Conservation (phyloP, 2,888 invertebrate genomes). For the Drosophila limbata region DNA sequence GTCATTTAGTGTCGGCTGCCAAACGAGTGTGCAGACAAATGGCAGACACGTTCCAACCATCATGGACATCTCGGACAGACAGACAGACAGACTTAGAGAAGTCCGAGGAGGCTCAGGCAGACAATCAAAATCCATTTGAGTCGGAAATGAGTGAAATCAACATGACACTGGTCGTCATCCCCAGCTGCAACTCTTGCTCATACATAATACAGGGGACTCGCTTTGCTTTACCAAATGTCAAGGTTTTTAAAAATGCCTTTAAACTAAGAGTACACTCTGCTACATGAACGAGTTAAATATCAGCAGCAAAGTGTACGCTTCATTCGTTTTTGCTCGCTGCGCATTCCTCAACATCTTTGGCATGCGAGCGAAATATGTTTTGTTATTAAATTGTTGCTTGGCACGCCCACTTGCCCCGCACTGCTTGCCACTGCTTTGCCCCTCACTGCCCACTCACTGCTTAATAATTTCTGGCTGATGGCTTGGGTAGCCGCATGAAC, state of each 20-base stretch:
- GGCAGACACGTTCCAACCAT: slow-evolving; percentile 75
- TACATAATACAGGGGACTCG: slow-evolving; percentile 12
- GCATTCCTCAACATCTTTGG: slow-evolving; percentile 73
- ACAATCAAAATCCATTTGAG: slow-evolving; percentile 81
- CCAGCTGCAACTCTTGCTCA: slow-evolving; percentile 15
- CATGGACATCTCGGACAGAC: slow-evolving; percentile 36
- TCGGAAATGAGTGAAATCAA: slow-evolving; percentile 78
- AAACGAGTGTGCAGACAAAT: slow-evolving; percentile 77
- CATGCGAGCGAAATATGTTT: slow-evolving; percentile 80
- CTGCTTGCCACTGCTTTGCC: neutral
- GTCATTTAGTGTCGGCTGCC: slow-evolving; percentile 68
- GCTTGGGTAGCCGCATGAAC: slow-evolving; percentile 48
- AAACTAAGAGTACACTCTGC: slow-evolving; percentile 48
- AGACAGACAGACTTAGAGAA: neutral
- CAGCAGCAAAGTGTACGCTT: slow-evolving; percentile 13
- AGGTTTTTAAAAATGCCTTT: slow-evolving; percentile 58
- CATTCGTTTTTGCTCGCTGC: slow-evolving; percentile 57
- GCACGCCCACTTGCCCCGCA: slow-evolving; percentile 49
- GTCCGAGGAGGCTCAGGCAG: slow-evolving; percentile 48
- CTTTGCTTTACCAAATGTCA: slow-evolving; percentile 58
- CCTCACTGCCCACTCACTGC: neutral
- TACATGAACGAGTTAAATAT: slow-evolving; percentile 35
- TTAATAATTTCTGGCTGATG: slow-evolving; percentile 74
- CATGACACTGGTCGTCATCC: slow-evolving; percentile 54
- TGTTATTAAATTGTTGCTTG: slow-evolving; percentile 78